A percentile compares a stretch with the other conserved stretches of the same genome.
Evolutionary conservation across 2,113 vertebrate genomes (phyloP).

Genomic region (Paramormyrops kingsleyae): DNA sequence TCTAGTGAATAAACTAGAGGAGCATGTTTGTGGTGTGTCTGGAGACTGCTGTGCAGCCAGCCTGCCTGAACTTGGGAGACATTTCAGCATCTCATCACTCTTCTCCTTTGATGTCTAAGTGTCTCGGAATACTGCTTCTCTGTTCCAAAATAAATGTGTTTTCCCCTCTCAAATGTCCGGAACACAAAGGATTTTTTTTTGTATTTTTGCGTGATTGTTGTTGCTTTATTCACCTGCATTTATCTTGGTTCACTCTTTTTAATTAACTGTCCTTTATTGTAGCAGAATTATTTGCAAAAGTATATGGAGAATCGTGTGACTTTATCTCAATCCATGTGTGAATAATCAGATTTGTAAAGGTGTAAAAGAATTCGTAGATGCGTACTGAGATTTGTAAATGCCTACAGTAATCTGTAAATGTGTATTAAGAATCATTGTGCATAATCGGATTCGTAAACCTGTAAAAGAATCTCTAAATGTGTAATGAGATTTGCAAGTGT

Average conservation of each 20-base stretch:
- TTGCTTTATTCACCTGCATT: background rate
- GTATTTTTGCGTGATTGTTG: background rate
- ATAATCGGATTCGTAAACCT: too few relatives aligned
- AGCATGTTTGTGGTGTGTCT: background rate
- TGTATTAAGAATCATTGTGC: too few relatives aligned
- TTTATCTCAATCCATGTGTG: too few relatives aligned
- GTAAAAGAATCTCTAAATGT: too few relatives aligned
- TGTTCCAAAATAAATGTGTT: background rate
- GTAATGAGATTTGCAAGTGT: too few relatives aligned
- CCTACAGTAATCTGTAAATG: too few relatives aligned
- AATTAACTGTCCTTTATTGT: too few relatives aligned
- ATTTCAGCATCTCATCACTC: background rate
- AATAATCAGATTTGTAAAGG: too few relatives aligned
- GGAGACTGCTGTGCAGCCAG: background rate
- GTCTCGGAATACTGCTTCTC: background rate
- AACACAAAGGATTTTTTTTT: background rate
- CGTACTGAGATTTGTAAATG: too few relatives aligned
- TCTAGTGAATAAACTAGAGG: background rate
- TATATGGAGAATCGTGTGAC: too few relatives aligned
- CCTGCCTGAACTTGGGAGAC: background rate
- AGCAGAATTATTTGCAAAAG: too few relatives aligned
- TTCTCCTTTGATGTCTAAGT: background rate
- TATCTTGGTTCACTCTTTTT: background rate
- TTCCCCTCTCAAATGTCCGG: background rate
- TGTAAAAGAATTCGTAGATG: too few relatives aligned